A percentile compares a stretch with the other conserved stretches of the same genome.
Evolutionary conservation across 2,888 invertebrate genomes (phyloP).

Genomic region (Brachyptera putata): DNA sequence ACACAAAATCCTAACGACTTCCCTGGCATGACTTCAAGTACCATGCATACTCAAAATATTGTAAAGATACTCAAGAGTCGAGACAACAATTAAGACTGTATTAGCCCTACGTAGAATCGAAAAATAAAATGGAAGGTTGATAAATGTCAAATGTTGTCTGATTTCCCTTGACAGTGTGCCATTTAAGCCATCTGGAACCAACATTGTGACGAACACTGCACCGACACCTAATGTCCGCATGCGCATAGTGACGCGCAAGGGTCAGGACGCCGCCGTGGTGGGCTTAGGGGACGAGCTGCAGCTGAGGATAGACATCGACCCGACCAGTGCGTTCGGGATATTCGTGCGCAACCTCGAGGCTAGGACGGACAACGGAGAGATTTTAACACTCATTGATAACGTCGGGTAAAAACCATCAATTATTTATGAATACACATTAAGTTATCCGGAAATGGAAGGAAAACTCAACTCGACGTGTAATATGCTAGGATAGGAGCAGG

Average conservation of each 20-base stretch:
- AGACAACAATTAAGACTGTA: no score
- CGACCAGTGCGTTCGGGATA: constrained; percentile 45
- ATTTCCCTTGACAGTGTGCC: constrained; percentile 39
- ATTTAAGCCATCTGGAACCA: constrained; percentile 43
- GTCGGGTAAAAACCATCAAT: constrained; percentile 45
- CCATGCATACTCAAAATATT: no score
- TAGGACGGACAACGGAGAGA: constrained; percentile 46
- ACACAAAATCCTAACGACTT: no score
- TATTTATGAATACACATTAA: neutral
- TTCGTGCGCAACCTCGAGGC: constrained; percentile 47
- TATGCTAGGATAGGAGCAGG: no score
- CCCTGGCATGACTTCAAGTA: no score
- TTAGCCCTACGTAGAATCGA: no score
- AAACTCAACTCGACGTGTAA: no score
- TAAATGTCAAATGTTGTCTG: no score
- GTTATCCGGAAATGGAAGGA: no score
- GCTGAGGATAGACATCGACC: constrained; percentile 45
- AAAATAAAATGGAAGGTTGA: no score
- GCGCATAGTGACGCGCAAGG: constrained; percentile 44
- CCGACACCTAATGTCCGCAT: constrained; percentile 47
- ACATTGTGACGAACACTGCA: constrained; percentile 47
- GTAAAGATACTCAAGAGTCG: no score
- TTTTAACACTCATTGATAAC: constrained; percentile 45
- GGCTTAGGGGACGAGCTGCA: constrained; percentile 46
- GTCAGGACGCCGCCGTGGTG: constrained; percentile 45